A percentile compares a stretch with the other conserved stretches of the same genome.
phyloP scores from a whole-genome alignment of 1,140 invertebrate species.

The Leptinotarsa defecta region DNA sequence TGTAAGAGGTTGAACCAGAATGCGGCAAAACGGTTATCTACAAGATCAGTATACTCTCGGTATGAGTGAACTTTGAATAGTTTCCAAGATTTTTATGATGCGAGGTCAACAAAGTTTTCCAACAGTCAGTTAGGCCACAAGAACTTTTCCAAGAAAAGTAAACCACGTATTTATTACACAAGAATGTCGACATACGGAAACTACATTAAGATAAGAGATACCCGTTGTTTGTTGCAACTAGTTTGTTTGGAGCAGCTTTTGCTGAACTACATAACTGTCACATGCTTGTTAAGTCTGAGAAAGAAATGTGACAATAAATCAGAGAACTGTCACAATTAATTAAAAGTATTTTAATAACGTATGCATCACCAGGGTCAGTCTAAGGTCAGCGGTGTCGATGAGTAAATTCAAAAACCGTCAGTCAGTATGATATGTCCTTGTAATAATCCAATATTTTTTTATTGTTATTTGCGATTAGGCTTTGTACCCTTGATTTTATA shows the following conservation, averaged over 20 bases:
- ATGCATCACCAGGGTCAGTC: too few relatives aligned
- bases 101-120: slow-evolving; percentile 18
- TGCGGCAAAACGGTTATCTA: neutral
- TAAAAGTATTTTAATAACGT: neutral
- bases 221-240: neutral
- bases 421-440: too few relatives aligned
- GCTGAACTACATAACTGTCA: neutral
- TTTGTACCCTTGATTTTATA: too few relatives aligned
- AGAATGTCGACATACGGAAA: slow-evolving; percentile 7
- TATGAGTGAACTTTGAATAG: slow-evolving; percentile 18
- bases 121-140: neutral
- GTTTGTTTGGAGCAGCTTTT: slow-evolving; percentile 12
- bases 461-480: too few relatives aligned
- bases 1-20: neutral
- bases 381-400: too few relatives aligned
- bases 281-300: neutral
- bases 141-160: slow-evolving; percentile 17
- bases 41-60: neutral
- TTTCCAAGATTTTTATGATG: slow-evolving; percentile 18
- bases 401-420: too few relatives aligned
- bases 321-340: neutral
- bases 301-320: neutral
- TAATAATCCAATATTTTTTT: too few relatives aligned
- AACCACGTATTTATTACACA: slow-evolving; percentile 21
- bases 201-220: slow-evolving; percentile 12